Evolutionary conservation across 1,140 invertebrate species (phyloP), one percentile per base, ranked within the genome.

Genomic region (Eurosta solidaginis): DNA sequence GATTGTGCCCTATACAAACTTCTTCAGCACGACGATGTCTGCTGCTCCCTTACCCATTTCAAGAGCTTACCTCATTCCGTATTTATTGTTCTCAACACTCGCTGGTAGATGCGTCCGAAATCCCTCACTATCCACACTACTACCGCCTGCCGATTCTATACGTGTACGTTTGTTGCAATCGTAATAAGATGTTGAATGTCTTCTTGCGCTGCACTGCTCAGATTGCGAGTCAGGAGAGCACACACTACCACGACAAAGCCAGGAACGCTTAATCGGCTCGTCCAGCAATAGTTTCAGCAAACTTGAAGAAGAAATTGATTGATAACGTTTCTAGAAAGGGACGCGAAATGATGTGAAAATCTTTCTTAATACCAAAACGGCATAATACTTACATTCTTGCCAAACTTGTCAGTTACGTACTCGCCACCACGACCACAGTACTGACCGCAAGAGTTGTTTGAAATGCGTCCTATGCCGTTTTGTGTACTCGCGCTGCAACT

Each of bases 191-290:
- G 22, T 0, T 9, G 73, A 14, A 10, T 45, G 17, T 27, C 40
- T 75, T 12, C 77, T 45, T 12, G 52, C 59, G 2, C 47, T 78
- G 20, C 77, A 78, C 40, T 78, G 80, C 27, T 86, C 83, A 73
- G 86, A 87, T 77, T 87, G 83, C 1, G 81, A 77, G 74, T 83
- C 82, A 14, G 78, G 78, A 22, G 82, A 85, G 3, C 54, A 76
- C 76, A 81, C 81, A n/a, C 79, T 78, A 44, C 83, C 85, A 49
- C 82, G 82, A 59, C 79, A 85, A 50, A 87, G 40, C 85, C 85
- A 87, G 45, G 84, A 83, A 3, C 85, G 82, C 50, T 83, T 84
- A 12, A 87, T 87, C 14, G 86, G 86, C 74, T 88, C 86, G 52
- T 84, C 85, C 20, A 88, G 74, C 74, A 88, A 80, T 1, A 83